Conservation (phyloP, 2,113 vertebrate species). For the Clarias magur region DNA sequence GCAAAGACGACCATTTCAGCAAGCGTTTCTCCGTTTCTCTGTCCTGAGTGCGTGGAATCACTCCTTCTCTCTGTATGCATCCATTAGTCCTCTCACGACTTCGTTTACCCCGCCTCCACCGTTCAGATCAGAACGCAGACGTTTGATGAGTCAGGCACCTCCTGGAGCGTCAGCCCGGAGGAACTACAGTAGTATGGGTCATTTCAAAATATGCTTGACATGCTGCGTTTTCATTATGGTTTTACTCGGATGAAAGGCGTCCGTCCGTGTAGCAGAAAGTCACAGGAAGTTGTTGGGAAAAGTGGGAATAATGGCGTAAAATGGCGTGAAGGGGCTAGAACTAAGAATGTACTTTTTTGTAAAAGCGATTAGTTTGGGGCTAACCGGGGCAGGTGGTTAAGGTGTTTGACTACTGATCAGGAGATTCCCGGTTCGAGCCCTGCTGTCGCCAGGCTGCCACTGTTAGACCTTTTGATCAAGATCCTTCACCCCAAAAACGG, state of each 20-base stretch:
- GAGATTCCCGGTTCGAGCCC: no score
- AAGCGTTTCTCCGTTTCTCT: conserved; percentile 9
- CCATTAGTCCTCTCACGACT: not conserved
- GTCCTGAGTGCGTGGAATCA: not conserved
- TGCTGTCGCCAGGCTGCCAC: no score
- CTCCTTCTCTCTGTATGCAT: not conserved
- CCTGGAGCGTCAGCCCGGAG: not conserved
- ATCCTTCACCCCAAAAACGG: no score
- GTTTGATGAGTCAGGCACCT: conserved; percentile 17
- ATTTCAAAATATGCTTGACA: not conserved
- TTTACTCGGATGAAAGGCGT: no score
- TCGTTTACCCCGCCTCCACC: not conserved
- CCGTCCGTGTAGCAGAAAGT: not conserved
- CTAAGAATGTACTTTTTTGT: no score
- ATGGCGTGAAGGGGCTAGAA: not conserved
- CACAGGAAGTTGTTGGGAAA: not conserved
- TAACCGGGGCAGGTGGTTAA: not conserved
- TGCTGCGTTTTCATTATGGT: not conserved
- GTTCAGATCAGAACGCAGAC: conserved; percentile 14
- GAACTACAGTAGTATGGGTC: not conserved
- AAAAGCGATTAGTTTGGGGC: not conserved
- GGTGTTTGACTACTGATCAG: no score
- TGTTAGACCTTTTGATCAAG: no score
- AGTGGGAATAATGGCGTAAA: not conserved
- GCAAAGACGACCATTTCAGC: not conserved